Evolutionary conservation across 2,113 vertebrate species (phyloP).

Genomic region (Lathamus discolor): DNA sequence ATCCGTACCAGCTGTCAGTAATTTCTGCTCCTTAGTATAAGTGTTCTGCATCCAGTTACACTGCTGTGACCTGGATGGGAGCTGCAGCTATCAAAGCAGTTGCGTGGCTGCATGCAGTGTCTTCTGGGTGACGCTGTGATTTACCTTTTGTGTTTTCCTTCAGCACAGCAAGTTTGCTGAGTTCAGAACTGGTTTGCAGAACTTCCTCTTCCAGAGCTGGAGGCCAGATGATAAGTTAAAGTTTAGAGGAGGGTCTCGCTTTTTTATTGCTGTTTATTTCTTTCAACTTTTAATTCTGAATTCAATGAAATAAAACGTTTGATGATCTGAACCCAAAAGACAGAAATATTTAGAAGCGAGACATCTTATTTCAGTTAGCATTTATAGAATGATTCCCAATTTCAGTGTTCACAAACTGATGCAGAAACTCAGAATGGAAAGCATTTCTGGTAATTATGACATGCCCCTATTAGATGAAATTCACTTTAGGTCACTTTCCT

Average conservation of each 20-base stretch:
- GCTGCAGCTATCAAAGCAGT: not conserved
- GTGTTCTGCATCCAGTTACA: not conserved
- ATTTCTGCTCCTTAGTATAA: not conserved
- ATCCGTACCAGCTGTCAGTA: not conserved
- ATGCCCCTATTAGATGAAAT: not conserved
- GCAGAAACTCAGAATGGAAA: not conserved
- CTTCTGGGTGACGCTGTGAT: not conserved
- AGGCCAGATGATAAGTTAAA: not conserved
- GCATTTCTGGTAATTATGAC: constrained; percentile 14
- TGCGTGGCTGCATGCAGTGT: not conserved
- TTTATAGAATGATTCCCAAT: constrained; percentile 1
- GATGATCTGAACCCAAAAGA: constrained; percentile 69
- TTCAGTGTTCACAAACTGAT: constrained; percentile 31
- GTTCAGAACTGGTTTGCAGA: constrained; percentile 47
- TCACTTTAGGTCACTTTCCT: not conserved
- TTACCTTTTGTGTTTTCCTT: constrained; percentile 57
- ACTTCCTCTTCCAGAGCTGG: constrained; percentile 61
- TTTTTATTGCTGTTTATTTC: not conserved
- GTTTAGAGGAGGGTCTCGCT: constrained; percentile 39
- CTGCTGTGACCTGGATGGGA: not conserved
- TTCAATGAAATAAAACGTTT: constrained; percentile 70
- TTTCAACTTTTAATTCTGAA: constrained; percentile 58
- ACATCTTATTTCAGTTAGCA: constrained; percentile 23
- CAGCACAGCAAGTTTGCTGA: constrained; percentile 54
- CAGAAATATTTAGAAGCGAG: constrained; percentile 18